Percentiles rank a stretch among this genome's conserved stretches.
Evolutionary conservation across 92 coral and sea anemone genomes (phyloP).

Genomic region (Epizoanthus stellaris): DNA sequence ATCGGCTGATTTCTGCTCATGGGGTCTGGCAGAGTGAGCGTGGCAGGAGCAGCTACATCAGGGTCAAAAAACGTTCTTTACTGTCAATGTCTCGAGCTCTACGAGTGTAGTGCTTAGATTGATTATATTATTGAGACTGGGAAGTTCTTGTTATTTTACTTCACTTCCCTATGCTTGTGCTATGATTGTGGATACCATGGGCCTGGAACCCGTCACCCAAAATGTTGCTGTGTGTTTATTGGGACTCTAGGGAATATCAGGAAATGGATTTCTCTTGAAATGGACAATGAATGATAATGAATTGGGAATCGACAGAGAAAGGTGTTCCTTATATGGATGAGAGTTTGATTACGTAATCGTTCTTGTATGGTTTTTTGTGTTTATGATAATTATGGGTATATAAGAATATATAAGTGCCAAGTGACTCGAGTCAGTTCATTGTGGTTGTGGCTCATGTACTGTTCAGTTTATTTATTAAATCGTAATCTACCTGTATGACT

Average conservation of each 20-base stretch:
- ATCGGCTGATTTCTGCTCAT: slow-evolving; percentile 28
- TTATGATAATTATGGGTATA: no score
- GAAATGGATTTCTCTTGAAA: no score
- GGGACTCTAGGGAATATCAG: not conserved
- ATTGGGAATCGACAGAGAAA: no score
- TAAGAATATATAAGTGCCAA: no score
- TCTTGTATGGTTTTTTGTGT: no score
- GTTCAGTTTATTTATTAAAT: no score
- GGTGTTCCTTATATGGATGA: no score
- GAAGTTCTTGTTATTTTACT: not conserved
- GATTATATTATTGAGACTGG: not conserved
- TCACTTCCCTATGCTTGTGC: slow-evolving; percentile 11
- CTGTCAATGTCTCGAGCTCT: slow-evolving; percentile 1
- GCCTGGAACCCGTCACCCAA: not conserved
- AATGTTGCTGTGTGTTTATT: not conserved
- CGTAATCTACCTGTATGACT: no score
- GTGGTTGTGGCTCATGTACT: no score
- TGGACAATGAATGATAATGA: no score
- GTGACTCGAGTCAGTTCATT: no score
- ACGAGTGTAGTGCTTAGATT: not conserved
- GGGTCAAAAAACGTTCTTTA: not conserved
- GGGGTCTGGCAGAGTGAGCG: slow-evolving; percentile 26
- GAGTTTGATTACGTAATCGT: no score
- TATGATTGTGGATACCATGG: not conserved
- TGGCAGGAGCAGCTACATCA: slow-evolving; percentile 15